Evolutionary conservation across 2,888 invertebrate species (phyloP), one percentile per base, ranked within the genome.

Genomic region (Pogonocherus hispidulus): DNA sequence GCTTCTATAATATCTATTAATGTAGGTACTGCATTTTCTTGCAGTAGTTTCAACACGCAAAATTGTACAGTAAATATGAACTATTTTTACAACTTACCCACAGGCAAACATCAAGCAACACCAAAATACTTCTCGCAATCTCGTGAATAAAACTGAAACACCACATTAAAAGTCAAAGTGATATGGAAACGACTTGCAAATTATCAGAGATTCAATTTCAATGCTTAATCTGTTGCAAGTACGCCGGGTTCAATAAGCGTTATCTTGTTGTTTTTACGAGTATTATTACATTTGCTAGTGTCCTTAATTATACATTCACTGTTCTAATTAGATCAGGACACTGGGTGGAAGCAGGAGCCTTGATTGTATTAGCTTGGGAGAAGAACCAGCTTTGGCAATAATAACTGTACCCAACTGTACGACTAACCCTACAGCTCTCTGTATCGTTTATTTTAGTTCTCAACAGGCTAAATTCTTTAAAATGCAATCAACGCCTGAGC

Each of bases 301-400:
- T 72, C 63, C 69, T 74, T 72, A 76, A 74, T 76, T 76, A 76
- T 74, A 63, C 69, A 74, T 74, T 74, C 76, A 74, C 62, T 73
- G 74, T 74, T 74, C 74, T 76, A 76, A 76, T 76, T 74, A 71
- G 72, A 74, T 75, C 71, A 74, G 67, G 67, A 68, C 66, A 66
- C 70, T 66, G 71, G 22, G 55, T 27, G 49, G 62, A 66, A 66
- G 69, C 75, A 71, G 72, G 69, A 72, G 71, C 70, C 64, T 52
- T 70, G 76, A 74, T 73, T 74, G 74, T 47, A 67, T 67, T 71
- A 68, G 62, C 65, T 23, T 35, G 18, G 51, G 46, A 27, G 71
- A 70, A 46, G 57, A 37, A 57, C 44, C 52, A 27, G 27, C 19
- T 32, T n/a, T 8, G 32, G 52, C 32, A 18, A 52, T 32, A 32